phyloP scores from a whole-genome alignment of 2,797 vertebrate species.

The Orestias chungarensis region DNA sequence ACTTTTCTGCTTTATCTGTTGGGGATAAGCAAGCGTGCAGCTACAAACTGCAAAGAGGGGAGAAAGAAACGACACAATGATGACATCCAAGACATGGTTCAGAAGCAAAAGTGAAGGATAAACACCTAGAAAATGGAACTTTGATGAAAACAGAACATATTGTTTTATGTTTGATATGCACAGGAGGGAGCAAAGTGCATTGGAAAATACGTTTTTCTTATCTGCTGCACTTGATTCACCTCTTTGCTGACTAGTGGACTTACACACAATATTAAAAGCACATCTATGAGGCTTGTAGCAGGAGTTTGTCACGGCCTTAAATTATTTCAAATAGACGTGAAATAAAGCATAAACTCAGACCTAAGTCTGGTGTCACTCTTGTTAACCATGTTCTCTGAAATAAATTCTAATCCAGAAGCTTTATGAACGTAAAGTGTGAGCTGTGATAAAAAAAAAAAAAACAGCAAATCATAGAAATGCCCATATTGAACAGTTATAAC shows the following conservation, averaged over 20 bases:
- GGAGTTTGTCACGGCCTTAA: conserved; percentile 8
- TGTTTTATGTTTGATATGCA: not conserved
- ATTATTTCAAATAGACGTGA: conserved; percentile 1
- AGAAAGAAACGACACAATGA: conserved; percentile 36
- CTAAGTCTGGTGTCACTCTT: not conserved
- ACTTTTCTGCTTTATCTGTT: conserved; percentile 57
- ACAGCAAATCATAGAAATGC: no score
- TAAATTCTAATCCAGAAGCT: not conserved
- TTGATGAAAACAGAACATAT: not conserved
- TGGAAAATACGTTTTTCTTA: not conserved
- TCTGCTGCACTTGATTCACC: conserved; percentile 12
- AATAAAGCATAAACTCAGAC: not conserved
- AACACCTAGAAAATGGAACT: conserved; percentile 15
- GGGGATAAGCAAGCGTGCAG: conserved; percentile 48
- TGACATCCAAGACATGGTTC: conserved; percentile 18
- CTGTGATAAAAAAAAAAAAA: not conserved
- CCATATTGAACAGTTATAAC: not conserved
- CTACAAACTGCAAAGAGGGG: conserved; percentile 25
- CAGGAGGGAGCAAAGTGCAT: conserved; percentile 10
- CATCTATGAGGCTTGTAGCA: conserved; percentile 23
- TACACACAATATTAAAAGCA: conserved; percentile 9
- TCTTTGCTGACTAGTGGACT: conserved; percentile 13
- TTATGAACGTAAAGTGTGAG: not conserved
- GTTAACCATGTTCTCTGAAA: not conserved
- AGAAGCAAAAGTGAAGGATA: not conserved